Evolutionary conservation across 1,140 invertebrate species (phyloP), one percentile per base, ranked within the genome.

Genomic region (Archegozetes longisetosus): DNA sequence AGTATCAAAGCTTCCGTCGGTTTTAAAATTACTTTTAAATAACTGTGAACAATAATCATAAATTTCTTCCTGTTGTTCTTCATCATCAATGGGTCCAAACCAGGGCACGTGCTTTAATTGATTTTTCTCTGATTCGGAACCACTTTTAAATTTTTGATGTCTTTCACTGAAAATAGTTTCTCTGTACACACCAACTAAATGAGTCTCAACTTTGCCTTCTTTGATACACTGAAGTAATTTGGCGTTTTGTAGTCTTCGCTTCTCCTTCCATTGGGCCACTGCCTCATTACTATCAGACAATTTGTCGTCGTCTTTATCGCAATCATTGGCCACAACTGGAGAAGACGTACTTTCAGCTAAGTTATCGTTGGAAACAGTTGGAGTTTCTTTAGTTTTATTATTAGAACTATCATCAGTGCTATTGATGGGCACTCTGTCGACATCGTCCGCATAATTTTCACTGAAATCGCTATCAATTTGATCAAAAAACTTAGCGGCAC

Each of bases 21-120:
- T n/a, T 48, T 58, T 53, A 32, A 58, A 62, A 29, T 50, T 58
- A 25, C 17, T 32, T 48, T 64, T 63, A 29, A 58, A 64, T 23
- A 64, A 47, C 27, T 59, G 47, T 29, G 55, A 50, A 52, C 61
- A 63, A 60, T 64, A 63, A 22, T 58, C 55, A 58, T 51, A 62
- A 22, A 64, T 14, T 29, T 59, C 57, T 49, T 64, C 61, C 47
- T 59, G 63, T 32, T 62, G 53, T 14, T 64, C 61, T 27, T 64
- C 61, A 27, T 64, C 61, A 24, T 59, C 53, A 46, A 64, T 55
- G 1, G 63, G 63, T 20, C 63, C 63, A 59, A 63, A 64, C 52
- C 54, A 61, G 1, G 60, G 29, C 9, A 61, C 55, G 28, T 46
- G 20, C 26, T 61, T 52, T 28, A 47, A 9, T 24, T 48, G 17